Evolutionary conservation across 1,140 invertebrate species (phyloP).

Genomic region (Hydropsyche tenuis): DNA sequence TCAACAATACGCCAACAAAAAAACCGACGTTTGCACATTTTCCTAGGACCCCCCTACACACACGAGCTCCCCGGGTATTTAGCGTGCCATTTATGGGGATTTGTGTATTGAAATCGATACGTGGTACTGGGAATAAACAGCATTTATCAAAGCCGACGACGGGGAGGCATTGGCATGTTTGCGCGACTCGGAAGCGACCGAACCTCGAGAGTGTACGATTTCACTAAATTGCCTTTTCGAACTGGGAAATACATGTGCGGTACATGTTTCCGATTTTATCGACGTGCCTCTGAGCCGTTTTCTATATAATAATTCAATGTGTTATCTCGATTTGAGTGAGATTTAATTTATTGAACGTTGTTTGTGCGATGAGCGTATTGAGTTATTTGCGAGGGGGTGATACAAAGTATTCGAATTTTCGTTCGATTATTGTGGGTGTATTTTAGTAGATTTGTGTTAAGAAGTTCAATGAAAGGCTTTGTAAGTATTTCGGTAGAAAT

Average conservation of each 20-base stretch:
- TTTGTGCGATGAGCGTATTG: too few relatives aligned
- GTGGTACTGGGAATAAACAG: constrained; percentile 23
- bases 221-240: constrained; percentile 40
- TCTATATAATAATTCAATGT: too few relatives aligned
- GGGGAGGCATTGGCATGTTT: constrained; percentile 31
- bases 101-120: constrained; percentile 27
- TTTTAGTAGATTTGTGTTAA: too few relatives aligned
- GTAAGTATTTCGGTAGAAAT: too few relatives aligned
- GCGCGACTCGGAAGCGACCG: constrained; percentile 27
- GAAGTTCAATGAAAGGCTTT: too few relatives aligned
- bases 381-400: too few relatives aligned
- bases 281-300: too few relatives aligned
- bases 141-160: constrained; percentile 26
- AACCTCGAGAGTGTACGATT: constrained; percentile 33
- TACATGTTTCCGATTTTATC: too few relatives aligned
- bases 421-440: too few relatives aligned
- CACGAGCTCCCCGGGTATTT: background rate
- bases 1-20: background rate
- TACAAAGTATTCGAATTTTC: too few relatives aligned
- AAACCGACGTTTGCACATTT: background rate
- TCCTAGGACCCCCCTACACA: background rate
- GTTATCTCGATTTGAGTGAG: too few relatives aligned
- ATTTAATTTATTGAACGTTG: too few relatives aligned
- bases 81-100: constrained; percentile 2
- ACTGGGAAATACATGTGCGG: background rate